These are phyloP conservation scores for Apodemus sylvaticus DNA, from an alignment of 2,113 vertebrate genomes.

Conservation along the genomic window DNA sequence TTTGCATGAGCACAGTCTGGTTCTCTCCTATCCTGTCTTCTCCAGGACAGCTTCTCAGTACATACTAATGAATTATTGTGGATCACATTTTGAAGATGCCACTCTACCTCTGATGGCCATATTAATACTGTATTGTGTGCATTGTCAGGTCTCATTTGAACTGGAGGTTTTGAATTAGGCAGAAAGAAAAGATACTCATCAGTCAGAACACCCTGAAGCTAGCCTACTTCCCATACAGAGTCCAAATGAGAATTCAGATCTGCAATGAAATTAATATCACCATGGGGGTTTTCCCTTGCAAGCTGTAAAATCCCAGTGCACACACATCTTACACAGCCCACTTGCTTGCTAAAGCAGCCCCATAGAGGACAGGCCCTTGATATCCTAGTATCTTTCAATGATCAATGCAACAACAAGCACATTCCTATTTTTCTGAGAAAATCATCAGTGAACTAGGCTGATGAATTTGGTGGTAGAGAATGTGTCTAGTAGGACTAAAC, in stretches of 20 bases:
- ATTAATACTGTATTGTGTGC: conserved; percentile 52
- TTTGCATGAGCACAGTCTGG: not conserved
- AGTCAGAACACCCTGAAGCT: not conserved
- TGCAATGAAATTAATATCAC: not conserved
- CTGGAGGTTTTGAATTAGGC: conserved; percentile 51
- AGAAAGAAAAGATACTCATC: not conserved
- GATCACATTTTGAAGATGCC: conserved; percentile 50
- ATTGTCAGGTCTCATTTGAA: conserved; percentile 53
- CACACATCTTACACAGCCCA: too few relatives aligned
- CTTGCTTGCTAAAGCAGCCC: accelerated
- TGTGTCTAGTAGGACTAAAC: not conserved
- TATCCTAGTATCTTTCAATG: not conserved
- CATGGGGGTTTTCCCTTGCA: not conserved
- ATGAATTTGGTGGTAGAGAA: not conserved
- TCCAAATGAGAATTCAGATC: not conserved
- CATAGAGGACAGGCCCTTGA: too few relatives aligned
- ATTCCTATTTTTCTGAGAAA: not conserved
- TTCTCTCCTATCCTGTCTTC: not conserved
- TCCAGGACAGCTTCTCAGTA: not conserved
- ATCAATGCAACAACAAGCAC: not conserved
- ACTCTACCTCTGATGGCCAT: conserved; percentile 4
- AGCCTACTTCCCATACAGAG: not conserved
- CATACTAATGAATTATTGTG: conserved; percentile 62
- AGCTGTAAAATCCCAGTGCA: not conserved
- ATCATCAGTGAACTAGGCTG: not conserved